Conservation (phyloP, 2,888 invertebrate species). For the Eutolmus rufibarbis region DNA sequence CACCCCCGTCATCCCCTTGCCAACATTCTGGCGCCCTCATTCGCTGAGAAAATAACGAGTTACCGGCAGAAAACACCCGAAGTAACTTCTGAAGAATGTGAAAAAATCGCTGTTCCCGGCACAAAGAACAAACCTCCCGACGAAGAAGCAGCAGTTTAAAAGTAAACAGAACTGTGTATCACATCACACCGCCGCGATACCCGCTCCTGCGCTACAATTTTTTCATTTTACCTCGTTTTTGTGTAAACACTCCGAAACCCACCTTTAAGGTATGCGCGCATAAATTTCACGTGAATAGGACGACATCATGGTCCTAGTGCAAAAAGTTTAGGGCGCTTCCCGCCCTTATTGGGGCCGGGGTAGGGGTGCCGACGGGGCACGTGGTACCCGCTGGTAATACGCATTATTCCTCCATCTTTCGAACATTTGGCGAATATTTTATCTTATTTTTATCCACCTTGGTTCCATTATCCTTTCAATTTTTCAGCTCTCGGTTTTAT, state of each 20-base stretch:
- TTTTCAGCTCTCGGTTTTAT: slow-evolving; percentile 17
- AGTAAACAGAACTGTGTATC: not conserved
- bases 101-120: not conserved
- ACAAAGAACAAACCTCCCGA: not conserved
- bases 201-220: not conserved
- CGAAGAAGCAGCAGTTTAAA: not conserved
- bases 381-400: slow-evolving; percentile 9
- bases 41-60: not conserved
- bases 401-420: slow-evolving; percentile 9
- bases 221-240: not conserved
- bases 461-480: slow-evolving; percentile 33
- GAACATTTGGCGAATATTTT: slow-evolving; percentile 24
- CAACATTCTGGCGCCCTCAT: not conserved
- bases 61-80: not conserved
- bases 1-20: not conserved
- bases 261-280: not conserved
- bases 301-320: not conserved
- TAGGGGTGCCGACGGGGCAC: not conserved
- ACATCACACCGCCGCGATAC: not conserved
- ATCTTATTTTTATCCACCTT: slow-evolving; percentile 28
- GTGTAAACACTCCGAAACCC: not conserved
- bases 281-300: slow-evolving; percentile 6
- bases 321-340: not conserved
- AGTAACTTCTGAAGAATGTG: not conserved
- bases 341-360: not conserved